Base-by-base conservation (phyloP, 2,888 invertebrate species). In the Amblyteles armatorius region DNA sequence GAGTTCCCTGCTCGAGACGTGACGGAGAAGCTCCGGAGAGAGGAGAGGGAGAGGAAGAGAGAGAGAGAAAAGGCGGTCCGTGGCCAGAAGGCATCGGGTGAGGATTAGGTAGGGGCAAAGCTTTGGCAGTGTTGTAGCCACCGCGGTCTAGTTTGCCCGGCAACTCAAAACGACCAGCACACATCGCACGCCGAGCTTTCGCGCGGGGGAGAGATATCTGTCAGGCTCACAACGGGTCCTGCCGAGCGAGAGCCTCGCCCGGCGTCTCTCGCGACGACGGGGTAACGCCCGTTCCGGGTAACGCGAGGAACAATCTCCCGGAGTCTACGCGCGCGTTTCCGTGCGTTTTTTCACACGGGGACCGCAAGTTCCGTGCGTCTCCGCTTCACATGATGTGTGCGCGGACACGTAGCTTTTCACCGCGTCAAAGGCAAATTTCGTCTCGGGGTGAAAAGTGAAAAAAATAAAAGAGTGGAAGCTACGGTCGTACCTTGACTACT, bases 161-260 rank as follows among this genome's bases (percentile, higher is more conserved):
- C 87, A 88, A 84, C 88, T 90, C 89, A 90, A 92, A 92, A 90
- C 88, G 89, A 88, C 85, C 88, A 88, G 87, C 88, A 88, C 88
- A 74, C 76, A 72, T 26, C 40, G 60, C 77, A 72, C 83, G 63
- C 85, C 55, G 81, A 84, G 85, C 84, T 85, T 86, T 86, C 79
- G 29, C 63, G 6, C 52, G 57, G 44, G 63, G 29, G 29, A 71
- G 82, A 57, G 22, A 52, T 76, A 68, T 84, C 84, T 84, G 85
- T 82, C 85, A 82, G 80, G 82, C 72, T 82, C 76, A 82, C 77
- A 76, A 67, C 82, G 69, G 78, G 19, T 73, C 72, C 79, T 60
- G 69, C 73, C 72, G 83, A 82, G 72, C 76, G 76, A 80, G n/a
- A 55, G 65, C 65, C 74, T 76, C 74, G 71, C 78, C 71, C 77